Base-by-base conservation (phyloP, 2,797 vertebrate genomes). In the Lepilemur ruficaudatus region DNA sequence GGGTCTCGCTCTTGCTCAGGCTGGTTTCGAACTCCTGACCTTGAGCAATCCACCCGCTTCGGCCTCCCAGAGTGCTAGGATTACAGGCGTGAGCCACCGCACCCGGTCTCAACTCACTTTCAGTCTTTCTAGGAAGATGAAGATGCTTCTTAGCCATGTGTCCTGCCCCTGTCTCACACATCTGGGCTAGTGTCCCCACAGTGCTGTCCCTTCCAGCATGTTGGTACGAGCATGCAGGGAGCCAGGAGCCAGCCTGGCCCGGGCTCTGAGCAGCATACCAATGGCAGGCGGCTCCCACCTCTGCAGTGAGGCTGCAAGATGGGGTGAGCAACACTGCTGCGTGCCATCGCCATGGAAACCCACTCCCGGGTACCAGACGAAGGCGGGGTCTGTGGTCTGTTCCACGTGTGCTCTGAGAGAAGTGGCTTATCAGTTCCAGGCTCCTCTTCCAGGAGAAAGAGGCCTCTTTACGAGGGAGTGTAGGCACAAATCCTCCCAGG, bases 261-360 rank as follows among this genome's bases (percentile, higher is more conserved):
- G 57, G 63, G 4, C 67, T 59, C 93, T 11, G 41, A 83, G 55
- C 12, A 7, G n/a, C 48, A 82, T 2, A 84, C 81, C 92, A 22
- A 80, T 50, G 91, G 87, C 87, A 93, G 20, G 69, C 84, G 22
- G 92, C 69, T 41, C 72, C 30, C 35, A 20, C 46, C 80, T 13
- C 88, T 35, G 52, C 52, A 70, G 82, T 13, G 81, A 35, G 90
- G 65, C 7, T 84, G 94, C 50, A 1, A 63, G 46, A 93, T n/a
- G 1, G 50, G 50, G 43, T 52, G 2, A 69, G 93, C 61, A 0
- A 0, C 41, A 23, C 82, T 35, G 43, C 78, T 28, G 32, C 61
- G 3, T 82, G 89, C 88, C 79, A 95, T 97, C 67, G 70, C 97
- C 94, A 69, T 91, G 96, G 96, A 97, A 97, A 97, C 95, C 89